Percentiles rank a stretch among this genome's conserved stretches.
These are phyloP conservation scores for Clavelina lepadiformis DNA, from an alignment of 23 tunicate species.

Conservation along the genomic window DNA sequence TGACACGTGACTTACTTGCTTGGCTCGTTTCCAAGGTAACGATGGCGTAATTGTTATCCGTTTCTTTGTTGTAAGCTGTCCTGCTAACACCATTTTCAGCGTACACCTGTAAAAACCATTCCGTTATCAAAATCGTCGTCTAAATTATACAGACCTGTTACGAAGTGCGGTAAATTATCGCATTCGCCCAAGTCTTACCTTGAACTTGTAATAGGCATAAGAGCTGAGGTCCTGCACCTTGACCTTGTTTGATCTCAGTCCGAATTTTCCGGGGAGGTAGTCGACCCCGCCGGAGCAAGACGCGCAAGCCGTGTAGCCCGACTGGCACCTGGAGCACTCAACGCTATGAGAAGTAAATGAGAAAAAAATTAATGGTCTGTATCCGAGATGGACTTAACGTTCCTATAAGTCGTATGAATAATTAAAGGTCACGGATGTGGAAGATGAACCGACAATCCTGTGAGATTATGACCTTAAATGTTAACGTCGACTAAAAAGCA, in stretches of 20 bases:
- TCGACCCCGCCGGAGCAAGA: slow-evolving; percentile 10
- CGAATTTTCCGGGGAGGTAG: slow-evolving; percentile 19
- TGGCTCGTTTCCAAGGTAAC: slow-evolving; percentile 41
- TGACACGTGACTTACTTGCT: slow-evolving; percentile 53
- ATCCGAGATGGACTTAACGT: no score
- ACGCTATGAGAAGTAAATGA: slow-evolving; percentile 11
- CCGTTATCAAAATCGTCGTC: background rate
- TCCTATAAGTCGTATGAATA: no score
- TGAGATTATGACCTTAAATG: no score
- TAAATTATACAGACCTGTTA: no score
- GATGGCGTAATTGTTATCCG: slow-evolving; percentile 22
- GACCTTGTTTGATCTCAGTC: slow-evolving; percentile 21
- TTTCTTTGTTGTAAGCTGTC: slow-evolving; percentile 18
- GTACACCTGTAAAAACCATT: slow-evolving; percentile 33
- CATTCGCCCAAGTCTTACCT: slow-evolving; percentile 51
- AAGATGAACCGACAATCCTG: no score
- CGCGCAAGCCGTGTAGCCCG: slow-evolving; percentile 7
- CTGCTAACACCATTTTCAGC: slow-evolving; percentile 68
- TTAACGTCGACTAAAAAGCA: no score
- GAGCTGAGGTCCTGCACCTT: slow-evolving; percentile 38
- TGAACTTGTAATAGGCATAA: slow-evolving; percentile 60
- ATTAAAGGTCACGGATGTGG: no score
- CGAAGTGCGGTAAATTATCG: no score
- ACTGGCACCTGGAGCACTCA: slow-evolving; percentile 26
- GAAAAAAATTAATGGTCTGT: no score